Percentiles rank a stretch among this genome's conserved stretches.
These are phyloP conservation scores for Amphibalanus amphitrite DNA, from an alignment of 1,140 invertebrate genomes.

Conservation along the genomic window DNA sequence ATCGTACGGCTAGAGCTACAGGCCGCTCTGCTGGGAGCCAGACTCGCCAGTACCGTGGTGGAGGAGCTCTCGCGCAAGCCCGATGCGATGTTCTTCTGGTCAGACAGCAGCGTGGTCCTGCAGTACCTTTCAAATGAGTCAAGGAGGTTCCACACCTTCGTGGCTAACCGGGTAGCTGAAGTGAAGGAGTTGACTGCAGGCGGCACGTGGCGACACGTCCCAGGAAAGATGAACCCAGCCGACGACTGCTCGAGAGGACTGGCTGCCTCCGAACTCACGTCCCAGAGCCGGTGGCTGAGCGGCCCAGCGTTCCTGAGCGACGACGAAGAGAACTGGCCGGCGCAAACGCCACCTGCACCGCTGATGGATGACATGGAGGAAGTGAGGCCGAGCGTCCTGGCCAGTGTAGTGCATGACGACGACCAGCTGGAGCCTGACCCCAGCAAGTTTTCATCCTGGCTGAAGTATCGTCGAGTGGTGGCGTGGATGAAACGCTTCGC, in stretches of 20 bases:
- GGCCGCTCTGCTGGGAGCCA: too few species aligned
- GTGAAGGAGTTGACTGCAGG: too few species aligned
- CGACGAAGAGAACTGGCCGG: constrained; percentile 3
- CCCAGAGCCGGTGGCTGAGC: background rate
- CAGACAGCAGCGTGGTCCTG: background rate
- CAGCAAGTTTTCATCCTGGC: constrained; percentile 8
- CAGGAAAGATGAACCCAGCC: too few species aligned
- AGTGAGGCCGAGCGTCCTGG: too few species aligned
- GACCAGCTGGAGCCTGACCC: constrained; percentile 3
- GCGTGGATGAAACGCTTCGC: constrained; percentile 6
- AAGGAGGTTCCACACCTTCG: background rate
- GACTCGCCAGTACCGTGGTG: too few species aligned
- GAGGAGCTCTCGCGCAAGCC: constrained; percentile 2
- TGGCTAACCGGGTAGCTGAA: background rate
- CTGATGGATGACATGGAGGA: too few species aligned
- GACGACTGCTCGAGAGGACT: too few species aligned
- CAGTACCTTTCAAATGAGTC: constrained; percentile 1
- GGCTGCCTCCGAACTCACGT: too few species aligned
- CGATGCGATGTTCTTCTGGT: constrained; percentile 8
- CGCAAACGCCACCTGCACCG: too few species aligned
- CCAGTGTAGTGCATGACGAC: background rate
- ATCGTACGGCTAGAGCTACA: too few species aligned
- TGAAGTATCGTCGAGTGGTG: constrained; percentile 10
- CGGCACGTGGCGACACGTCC: too few species aligned
- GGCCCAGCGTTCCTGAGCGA: constrained; percentile 6